These are phyloP conservation scores for Arctocebus calabarensis DNA, from an alignment of 2,797 vertebrate species.

Conservation along the genomic window DNA sequence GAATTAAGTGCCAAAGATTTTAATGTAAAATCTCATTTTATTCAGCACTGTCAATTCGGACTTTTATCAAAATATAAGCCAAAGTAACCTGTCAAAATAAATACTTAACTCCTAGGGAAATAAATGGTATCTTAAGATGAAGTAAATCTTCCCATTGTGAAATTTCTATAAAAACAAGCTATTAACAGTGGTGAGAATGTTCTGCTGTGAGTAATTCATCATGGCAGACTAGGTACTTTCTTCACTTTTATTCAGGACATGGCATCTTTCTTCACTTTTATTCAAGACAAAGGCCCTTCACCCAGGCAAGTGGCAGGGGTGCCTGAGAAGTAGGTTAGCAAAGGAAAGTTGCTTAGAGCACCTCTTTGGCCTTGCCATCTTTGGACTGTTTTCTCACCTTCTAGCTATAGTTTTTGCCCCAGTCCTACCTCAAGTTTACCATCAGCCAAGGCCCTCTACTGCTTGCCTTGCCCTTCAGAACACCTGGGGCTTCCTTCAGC, in stretches of 20 bases:
- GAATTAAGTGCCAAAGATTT: background rate
- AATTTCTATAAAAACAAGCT: background rate
- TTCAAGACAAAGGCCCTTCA: no score
- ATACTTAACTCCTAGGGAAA: background rate
- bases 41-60: constrained; percentile 45
- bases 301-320: background rate
- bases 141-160: background rate
- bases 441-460: background rate
- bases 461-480: background rate
- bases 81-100: background rate
- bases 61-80: background rate
- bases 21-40: constrained; percentile 11
- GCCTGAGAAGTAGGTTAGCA: background rate
- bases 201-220: background rate
- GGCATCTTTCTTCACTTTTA: background rate
- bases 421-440: background rate
- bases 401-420: no score
- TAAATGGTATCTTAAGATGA: background rate
- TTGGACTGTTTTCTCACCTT: background rate
- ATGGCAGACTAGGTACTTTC: background rate
- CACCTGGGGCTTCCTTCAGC: background rate
- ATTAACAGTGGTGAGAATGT: background rate
- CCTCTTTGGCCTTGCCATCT: background rate
- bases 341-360: background rate
- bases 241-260: background rate